Conservation (phyloP, 2,797 vertebrate genomes). For the Sebastiscus tertius region DNA sequence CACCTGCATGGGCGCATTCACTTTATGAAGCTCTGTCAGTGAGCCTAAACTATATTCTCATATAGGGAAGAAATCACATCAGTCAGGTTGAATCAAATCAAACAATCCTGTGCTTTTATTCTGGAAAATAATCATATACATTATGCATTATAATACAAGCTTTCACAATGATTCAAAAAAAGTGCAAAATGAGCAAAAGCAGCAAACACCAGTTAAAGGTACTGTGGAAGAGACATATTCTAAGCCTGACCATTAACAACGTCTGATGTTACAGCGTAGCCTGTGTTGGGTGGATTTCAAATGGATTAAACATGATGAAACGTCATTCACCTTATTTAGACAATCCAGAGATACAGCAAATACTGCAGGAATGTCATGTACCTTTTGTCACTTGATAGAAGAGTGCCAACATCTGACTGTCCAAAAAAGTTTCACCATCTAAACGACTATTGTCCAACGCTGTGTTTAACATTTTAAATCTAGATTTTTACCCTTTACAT, state of each 20-base stretch:
- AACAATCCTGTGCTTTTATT: slow-evolving; percentile 73
- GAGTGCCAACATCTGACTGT: background rate
- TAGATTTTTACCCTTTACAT: slow-evolving; percentile 20
- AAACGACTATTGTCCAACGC: background rate
- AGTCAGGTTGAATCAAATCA: slow-evolving; percentile 42
- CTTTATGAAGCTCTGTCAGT: background rate
- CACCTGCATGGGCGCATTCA: background rate
- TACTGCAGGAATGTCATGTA: background rate
- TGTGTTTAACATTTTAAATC: slow-evolving; percentile 8
- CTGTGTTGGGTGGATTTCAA: slow-evolving; percentile 7
- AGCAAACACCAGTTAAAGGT: slow-evolving; percentile 42
- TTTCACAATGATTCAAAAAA: slow-evolving; percentile 55
- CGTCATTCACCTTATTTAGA: background rate
- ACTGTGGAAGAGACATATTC: slow-evolving; percentile 2
- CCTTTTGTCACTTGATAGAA: slow-evolving; percentile 16
- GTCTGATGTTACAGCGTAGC: slow-evolving; percentile 6
- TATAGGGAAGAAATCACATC: slow-evolving; percentile 11
- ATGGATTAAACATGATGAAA: slow-evolving; percentile 2
- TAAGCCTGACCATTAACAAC: slow-evolving; percentile 10
- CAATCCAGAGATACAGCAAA: slow-evolving; percentile 1
- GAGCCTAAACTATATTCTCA: background rate
- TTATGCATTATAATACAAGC: slow-evolving; percentile 63
- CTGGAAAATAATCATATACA: slow-evolving; percentile 70
- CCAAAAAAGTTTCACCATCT: background rate
- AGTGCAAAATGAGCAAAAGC: slow-evolving; percentile 65